Evolutionary conservation across 2,888 invertebrate species (phyloP).

Genomic region (Noctuana brunneofusca): DNA sequence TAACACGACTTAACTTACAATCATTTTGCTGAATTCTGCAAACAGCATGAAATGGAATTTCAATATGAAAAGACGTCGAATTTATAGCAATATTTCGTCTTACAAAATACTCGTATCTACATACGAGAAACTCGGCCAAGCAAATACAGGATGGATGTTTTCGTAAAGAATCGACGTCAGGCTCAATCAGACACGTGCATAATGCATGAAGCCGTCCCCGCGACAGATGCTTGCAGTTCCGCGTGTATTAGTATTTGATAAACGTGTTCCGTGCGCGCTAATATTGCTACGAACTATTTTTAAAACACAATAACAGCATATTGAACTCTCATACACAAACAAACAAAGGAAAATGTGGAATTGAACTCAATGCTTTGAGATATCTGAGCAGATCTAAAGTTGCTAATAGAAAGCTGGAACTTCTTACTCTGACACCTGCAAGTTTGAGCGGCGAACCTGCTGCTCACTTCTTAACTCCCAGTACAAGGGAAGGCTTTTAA

Average conservation of each 20-base stretch:
- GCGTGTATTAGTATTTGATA: slow-evolving; percentile 46
- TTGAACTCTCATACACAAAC: neutral
- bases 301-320: too few relatives aligned
- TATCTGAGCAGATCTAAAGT: slow-evolving; percentile 14
- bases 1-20: neutral
- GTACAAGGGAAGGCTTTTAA: slow-evolving; percentile 61
- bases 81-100: slow-evolving; percentile 30
- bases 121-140: slow-evolving; percentile 44
- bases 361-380: neutral
- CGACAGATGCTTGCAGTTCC: slow-evolving; percentile 59
- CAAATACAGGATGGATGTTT: slow-evolving; percentile 65
- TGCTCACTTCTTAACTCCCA: slow-evolving; percentile 45
- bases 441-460: slow-evolving; percentile 28
- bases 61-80: slow-evolving; percentile 22
- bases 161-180: slow-evolving; percentile 61
- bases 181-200: slow-evolving; percentile 77
- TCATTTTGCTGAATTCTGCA: slow-evolving; percentile 11
- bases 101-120: slow-evolving; percentile 37
- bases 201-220: slow-evolving; percentile 75
- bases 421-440: slow-evolving; percentile 33
- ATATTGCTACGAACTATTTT: slow-evolving; percentile 2
- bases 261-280: slow-evolving; percentile 43
- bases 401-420: slow-evolving; percentile 33
- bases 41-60: slow-evolving; percentile 13
- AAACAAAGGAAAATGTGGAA: neutral